Evolutionary conservation across 2,888 invertebrate genomes (phyloP).

Genomic region (Papilio demoleus): DNA sequence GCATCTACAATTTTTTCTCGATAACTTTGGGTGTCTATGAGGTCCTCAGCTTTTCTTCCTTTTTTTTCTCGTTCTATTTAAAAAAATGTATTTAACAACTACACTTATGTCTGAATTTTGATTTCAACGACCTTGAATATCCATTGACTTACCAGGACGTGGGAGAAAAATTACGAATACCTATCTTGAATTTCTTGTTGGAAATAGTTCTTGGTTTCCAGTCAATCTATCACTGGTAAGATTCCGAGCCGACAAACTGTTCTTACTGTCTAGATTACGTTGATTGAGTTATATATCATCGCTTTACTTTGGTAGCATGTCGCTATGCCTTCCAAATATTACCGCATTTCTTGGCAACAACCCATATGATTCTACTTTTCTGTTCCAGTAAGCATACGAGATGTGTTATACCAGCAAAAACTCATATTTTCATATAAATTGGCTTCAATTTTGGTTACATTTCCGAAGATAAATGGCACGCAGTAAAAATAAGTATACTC

Average conservation of each 20-base stretch:
- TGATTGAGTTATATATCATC: slow-evolving; percentile 14
- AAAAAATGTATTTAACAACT: no score
- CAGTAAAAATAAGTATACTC: background rate
- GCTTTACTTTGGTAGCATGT: slow-evolving; percentile 23
- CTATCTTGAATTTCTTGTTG: background rate
- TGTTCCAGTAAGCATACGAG: slow-evolving; percentile 10
- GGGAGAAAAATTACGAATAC: no score
- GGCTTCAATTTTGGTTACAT: slow-evolving; percentile 3
- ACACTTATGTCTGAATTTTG: no score
- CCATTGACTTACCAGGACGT: no score
- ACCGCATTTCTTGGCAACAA: slow-evolving; percentile 26
- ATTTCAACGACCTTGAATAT: no score
- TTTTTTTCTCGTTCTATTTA: no score
- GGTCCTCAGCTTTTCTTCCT: no score
- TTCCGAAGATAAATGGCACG: background rate
- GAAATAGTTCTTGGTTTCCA: background rate
- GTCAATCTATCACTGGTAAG: slow-evolving; percentile 12
- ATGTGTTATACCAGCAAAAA: slow-evolving; percentile 10
- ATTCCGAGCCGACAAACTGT: slow-evolving; percentile 3
- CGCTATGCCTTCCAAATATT: slow-evolving; percentile 13
- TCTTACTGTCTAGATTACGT: background rate
- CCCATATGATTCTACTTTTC: slow-evolving; percentile 19
- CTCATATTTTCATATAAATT: slow-evolving; percentile 11
- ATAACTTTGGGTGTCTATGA: no score
- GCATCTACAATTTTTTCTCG: no score